Base-by-base conservation (phyloP, 2,888 invertebrate species). In the Choreutis nemorana region DNA sequence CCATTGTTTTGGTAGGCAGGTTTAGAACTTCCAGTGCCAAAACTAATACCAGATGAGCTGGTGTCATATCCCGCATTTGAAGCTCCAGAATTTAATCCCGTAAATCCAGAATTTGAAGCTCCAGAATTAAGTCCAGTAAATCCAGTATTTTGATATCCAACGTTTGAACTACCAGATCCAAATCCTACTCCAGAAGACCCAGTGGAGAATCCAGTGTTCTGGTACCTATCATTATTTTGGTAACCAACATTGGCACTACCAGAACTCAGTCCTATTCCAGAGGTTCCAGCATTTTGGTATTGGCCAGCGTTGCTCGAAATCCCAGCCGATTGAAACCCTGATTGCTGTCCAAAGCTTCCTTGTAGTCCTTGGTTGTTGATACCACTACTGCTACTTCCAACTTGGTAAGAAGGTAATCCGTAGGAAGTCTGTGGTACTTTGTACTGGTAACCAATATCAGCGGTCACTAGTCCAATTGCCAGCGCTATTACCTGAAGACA, bases 401-500 rank as follows among this genome's bases (percentile, higher is more conserved):
- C 24, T 42, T 59, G 60, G 37, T 64, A 59, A 1, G 63, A 55
- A 1, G 79, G 75, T 7, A 58, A 41, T 23, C 71, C 75, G 34
- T 72, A 81, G 2, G 72, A 65, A 2, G 71, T 68, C 1, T 66
- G 48, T 3, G 78, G 78, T 10, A 56, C 57, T 34, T 68, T 61
- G 50, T 78, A 79, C 4, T 68, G 52, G 44, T 78, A 71, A 20
- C 71, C 72, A 13, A 68, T 52, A 34, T 73, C 73, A 3, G 70
- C 77, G 4, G 51, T 41, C 11, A 42, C 68, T n/a, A 57, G 48
- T 29, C 66, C 64, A 8, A 67, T 36, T 11, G 48, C 37, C 20
- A 59, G 38, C 21, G 60, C 39, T 20, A 71, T 36, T 42, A 66
- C 50, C 77, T 77, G 62, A 6, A 65, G 62, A 39, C 40, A 49